Evolutionary conservation across 1,140 invertebrate genomes (phyloP).

Genomic region (Sycophaga agraensis): DNA sequence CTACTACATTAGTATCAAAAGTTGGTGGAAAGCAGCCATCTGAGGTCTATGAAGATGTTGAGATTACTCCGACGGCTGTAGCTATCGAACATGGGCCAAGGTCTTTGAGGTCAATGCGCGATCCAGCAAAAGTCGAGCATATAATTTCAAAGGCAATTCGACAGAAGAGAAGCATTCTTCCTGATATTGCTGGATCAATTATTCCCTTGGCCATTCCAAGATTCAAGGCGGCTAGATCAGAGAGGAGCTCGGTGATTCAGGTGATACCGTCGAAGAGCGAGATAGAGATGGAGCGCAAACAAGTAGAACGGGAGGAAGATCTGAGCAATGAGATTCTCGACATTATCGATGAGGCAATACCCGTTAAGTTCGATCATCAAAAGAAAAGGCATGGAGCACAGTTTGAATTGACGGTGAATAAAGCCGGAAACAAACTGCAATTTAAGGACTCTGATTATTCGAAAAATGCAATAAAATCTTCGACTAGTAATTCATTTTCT

Average conservation of each 20-base stretch:
- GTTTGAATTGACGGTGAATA: conserved; percentile 4
- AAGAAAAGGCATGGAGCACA: conserved; percentile 16
- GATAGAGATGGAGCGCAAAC: conserved; percentile 35
- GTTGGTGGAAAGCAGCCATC: conserved; percentile 27
- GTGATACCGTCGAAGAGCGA: conserved; percentile 48
- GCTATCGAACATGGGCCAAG: conserved; percentile 60
- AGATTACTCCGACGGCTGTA: conserved; percentile 47
- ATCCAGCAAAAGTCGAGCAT: conserved; percentile 20
- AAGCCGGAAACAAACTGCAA: background rate
- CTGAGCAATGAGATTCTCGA: conserved; percentile 54
- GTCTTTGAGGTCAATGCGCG: conserved; percentile 35
- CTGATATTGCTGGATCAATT: background rate
- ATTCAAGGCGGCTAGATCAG: background rate
- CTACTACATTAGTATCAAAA: conserved; percentile 28
- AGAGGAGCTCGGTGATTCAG: conserved; percentile 41
- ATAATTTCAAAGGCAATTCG: background rate
- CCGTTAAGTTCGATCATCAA: conserved; percentile 25
- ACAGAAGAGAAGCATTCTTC: conserved; percentile 7
- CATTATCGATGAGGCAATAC: conserved; percentile 51
- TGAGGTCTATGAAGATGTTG: conserved; percentile 42
- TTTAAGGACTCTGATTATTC: background rate
- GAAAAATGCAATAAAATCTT: background rate
- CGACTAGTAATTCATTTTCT: too few species aligned
- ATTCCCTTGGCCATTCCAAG: background rate
- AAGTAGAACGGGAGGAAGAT: conserved; percentile 42